A percentile compares a stretch with the other conserved stretches of the same genome.
Conservation (phyloP, 2,888 invertebrate genomes). For the Drosophila affinis region DNA sequence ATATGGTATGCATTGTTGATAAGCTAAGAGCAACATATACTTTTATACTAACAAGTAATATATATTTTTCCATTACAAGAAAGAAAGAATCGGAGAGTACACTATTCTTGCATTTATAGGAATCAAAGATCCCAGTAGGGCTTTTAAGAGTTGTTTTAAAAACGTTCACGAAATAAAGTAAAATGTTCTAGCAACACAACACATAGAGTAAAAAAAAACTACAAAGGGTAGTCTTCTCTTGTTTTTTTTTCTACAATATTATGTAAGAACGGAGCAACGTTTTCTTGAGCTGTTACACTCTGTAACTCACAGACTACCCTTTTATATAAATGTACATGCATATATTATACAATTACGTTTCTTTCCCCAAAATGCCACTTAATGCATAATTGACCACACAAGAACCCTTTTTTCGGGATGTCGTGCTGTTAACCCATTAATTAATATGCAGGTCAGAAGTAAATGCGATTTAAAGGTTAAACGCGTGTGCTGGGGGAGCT, state of each 20-base stretch:
- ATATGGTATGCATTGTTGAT: too few relatives aligned
- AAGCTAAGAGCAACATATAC: too few relatives aligned
- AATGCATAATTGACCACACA: constrained; percentile 51
- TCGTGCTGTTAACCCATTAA: constrained; percentile 45
- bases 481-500: constrained; percentile 23
- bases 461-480: constrained; percentile 51
- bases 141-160: background rate
- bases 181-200: background rate
- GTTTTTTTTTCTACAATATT: background rate
- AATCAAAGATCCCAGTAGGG: background rate
- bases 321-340: constrained; percentile 2
- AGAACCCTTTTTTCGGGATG: constrained; percentile 23
- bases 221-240: background rate
- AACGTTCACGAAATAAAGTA: background rate
- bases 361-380: constrained; percentile 46
- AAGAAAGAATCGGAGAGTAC: too few relatives aligned
- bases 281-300: background rate
- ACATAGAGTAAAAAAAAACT: background rate
- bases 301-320: background rate
- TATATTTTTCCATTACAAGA: background rate
- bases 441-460: constrained; percentile 53
- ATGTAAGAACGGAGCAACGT: constrained; percentile 25
- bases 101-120: too few relatives aligned
- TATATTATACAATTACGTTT: constrained; percentile 23
- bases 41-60: background rate